These are phyloP conservation scores for Microctonus aethiopoides DNA, from an alignment of 2,888 invertebrate genomes.

Conservation along the genomic window DNA sequence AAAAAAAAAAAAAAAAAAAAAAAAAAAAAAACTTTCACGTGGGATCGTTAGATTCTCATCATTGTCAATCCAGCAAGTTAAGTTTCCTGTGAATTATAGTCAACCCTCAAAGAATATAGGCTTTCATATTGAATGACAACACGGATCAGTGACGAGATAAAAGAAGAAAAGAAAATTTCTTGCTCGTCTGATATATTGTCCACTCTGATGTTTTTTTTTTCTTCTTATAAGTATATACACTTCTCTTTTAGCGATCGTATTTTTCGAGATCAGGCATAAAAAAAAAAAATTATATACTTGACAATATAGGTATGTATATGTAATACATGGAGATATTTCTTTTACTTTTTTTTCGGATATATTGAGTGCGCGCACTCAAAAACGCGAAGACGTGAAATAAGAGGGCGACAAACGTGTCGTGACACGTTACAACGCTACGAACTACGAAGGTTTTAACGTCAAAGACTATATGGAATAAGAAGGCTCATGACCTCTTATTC, in stretches of 20 bases:
- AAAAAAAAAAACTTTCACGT: background rate
- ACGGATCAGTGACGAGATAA: background rate
- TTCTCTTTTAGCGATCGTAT: too few relatives aligned
- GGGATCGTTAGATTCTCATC: constrained; percentile 4
- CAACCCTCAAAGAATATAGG: background rate
- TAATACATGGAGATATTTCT: background rate
- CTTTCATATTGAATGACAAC: background rate
- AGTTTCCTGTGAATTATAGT: constrained; percentile 1
- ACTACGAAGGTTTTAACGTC: background rate
- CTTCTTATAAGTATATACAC: background rate
- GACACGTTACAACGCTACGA: background rate
- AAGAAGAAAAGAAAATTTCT: background rate
- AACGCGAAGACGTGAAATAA: constrained; percentile 10
- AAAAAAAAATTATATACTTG: too few relatives aligned
- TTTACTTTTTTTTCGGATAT: background rate
- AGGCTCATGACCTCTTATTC: background rate
- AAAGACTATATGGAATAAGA: background rate
- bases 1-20: too few relatives aligned
- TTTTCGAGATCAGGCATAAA: too few relatives aligned
- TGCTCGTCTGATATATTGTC: background rate
- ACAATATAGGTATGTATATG: too few relatives aligned
- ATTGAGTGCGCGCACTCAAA: background rate
- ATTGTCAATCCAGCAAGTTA: constrained; percentile 21
- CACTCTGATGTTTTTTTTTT: background rate
- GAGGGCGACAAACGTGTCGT: background rate